phyloP scores from a whole-genome alignment of 2,797 vertebrate species.

The Chanos chanos region DNA sequence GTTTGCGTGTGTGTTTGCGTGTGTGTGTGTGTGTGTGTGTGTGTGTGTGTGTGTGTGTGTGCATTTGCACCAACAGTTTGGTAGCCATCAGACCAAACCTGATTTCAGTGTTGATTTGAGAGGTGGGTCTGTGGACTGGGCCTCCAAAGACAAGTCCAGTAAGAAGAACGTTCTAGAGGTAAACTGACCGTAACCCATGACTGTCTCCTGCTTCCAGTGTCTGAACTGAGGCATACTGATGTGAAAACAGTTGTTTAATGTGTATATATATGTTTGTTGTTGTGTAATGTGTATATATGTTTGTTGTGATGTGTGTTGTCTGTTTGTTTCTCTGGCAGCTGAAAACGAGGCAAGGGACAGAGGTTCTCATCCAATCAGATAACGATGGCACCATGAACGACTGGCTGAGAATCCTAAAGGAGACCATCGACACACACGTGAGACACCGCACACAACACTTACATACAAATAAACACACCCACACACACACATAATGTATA shows the following conservation, averaged over 20 bases:
- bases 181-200: background rate
- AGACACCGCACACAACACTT: background rate
- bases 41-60: background rate
- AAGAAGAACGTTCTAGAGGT: slow-evolving; percentile 65
- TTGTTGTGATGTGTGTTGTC: background rate
- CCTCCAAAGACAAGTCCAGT: slow-evolving; percentile 94
- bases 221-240: background rate
- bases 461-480: background rate
- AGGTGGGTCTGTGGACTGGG: slow-evolving; percentile 85
- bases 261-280: background rate
- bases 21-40: background rate
- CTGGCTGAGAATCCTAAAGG: slow-evolving; percentile 76
- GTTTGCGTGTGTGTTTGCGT: background rate
- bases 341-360: slow-evolving; percentile 78
- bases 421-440: slow-evolving; percentile 75
- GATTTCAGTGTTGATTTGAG: slow-evolving; percentile 91
- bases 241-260: background rate
- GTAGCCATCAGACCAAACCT: slow-evolving; percentile 87
- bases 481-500: background rate
- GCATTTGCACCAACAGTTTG: slow-evolving; percentile 75
- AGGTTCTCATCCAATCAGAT: slow-evolving; percentile 80
- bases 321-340: slow-evolving; percentile 59
- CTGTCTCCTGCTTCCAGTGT: background rate
- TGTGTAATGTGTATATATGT: background rate
- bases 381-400: slow-evolving; percentile 74